Percentiles rank a stretch among this genome's conserved stretches.
Evolutionary conservation across 2,888 invertebrate genomes (phyloP).

Genomic region (Peribatodes rhomboidaria): DNA sequence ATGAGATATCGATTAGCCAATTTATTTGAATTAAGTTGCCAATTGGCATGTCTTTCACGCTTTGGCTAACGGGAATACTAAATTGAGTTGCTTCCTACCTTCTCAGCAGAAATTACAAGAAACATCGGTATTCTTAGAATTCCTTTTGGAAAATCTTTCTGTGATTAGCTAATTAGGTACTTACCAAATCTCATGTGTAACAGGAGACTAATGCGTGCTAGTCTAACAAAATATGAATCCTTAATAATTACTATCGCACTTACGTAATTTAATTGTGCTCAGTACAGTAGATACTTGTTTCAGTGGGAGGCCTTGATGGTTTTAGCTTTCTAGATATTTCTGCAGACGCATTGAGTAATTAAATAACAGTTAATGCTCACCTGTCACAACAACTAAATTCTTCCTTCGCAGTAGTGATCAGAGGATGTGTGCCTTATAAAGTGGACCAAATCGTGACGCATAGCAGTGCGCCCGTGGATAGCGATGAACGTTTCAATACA

Average conservation of each 20-base stretch:
- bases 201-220: slow-evolving; percentile 14
- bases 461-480: slow-evolving; percentile 89
- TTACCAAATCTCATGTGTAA: neutral
- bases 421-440: slow-evolving; percentile 93
- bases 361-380: slow-evolving; percentile 56
- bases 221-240: slow-evolving; percentile 21
- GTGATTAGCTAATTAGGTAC: neutral
- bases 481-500: slow-evolving; percentile 86
- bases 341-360: slow-evolving; percentile 17
- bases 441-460: slow-evolving; percentile 91
- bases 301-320: slow-evolving; percentile 21
- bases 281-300: no score
- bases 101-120: neutral
- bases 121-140: no score
- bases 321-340: slow-evolving; percentile 42
- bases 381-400: slow-evolving; percentile 74
- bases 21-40: slow-evolving; percentile 16
- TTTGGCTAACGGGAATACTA: slow-evolving; percentile 6
- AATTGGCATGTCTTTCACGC: slow-evolving; percentile 26
- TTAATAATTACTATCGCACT: no score
- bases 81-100: neutral
- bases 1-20: slow-evolving; percentile 21
- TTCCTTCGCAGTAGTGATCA: slow-evolving; percentile 91
- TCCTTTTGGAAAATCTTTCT: neutral
- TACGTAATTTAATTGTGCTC: no score